phyloP scores from a whole-genome alignment of 1,140 invertebrate genomes.

The Theocolax elegans region DNA sequence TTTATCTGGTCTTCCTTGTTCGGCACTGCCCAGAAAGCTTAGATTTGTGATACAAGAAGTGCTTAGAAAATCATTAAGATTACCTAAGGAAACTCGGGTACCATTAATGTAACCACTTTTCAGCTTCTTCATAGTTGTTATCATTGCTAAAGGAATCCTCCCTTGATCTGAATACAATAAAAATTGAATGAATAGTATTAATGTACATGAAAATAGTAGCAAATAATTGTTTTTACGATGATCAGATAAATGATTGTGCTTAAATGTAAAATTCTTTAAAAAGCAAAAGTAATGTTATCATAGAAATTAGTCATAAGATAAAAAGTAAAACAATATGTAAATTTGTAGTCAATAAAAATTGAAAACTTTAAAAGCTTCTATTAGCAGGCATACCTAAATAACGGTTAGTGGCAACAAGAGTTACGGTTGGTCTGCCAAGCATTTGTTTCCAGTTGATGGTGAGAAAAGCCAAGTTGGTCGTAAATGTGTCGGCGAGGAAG shows the following conservation, averaged over 20 bases:
- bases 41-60: slow-evolving; percentile 97
- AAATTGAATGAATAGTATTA: background rate
- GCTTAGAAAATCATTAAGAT: slow-evolving; percentile 90
- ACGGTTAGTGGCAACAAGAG: slow-evolving; percentile 82
- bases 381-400: slow-evolving; percentile 75
- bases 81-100: slow-evolving; percentile 92
- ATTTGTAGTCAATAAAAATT: too few relatives aligned
- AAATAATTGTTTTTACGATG: background rate
- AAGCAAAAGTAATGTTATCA: slow-evolving; percentile 12
- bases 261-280: slow-evolving; percentile 27
- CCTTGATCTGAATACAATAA: slow-evolving; percentile 82
- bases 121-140: slow-evolving; percentile 97
- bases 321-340: too few relatives aligned
- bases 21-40: slow-evolving; percentile 91
- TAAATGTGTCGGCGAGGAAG: slow-evolving; percentile 88
- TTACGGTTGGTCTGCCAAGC: slow-evolving; percentile 89
- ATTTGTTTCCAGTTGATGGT: slow-evolving; percentile 93
- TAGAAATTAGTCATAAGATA: background rate
- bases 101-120: slow-evolving; percentile 99
- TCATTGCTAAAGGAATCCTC: slow-evolving; percentile 91
- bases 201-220: slow-evolving; percentile 7
- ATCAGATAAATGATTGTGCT: slow-evolving; percentile 30
- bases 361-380: slow-evolving; percentile 12
- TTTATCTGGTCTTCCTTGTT: slow-evolving; percentile 88
- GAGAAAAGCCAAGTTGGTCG: slow-evolving; percentile 89